Evolutionary conservation across 2,113 vertebrate genomes (phyloP).

Genomic region (Passer domesticus): DNA sequence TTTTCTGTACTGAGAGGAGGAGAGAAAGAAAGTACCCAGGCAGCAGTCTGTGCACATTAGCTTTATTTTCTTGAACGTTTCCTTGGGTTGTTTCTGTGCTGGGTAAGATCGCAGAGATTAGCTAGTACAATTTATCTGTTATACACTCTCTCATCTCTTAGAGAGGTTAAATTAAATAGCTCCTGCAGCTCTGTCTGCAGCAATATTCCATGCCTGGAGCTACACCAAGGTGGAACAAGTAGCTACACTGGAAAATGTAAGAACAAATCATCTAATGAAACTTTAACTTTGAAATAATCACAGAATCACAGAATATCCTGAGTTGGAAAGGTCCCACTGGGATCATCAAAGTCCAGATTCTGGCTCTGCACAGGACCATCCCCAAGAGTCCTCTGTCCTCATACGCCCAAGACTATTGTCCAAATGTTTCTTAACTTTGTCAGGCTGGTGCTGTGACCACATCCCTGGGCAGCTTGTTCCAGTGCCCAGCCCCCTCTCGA

Average conservation of each 20-base stretch:
- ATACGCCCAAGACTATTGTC: not conserved
- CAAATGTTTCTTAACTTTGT: not conserved
- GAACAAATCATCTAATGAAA: conserved; percentile 14
- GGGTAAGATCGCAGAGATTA: not conserved
- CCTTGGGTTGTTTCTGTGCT: not conserved
- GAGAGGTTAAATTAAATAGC: not conserved
- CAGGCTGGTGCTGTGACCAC: not conserved
- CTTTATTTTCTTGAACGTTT: not conserved
- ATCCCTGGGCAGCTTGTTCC: not conserved
- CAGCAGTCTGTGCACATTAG: not conserved
- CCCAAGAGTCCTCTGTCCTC: not conserved
- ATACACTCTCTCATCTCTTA: not conserved
- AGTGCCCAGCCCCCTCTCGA: rapidly evolving
- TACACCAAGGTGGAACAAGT: not conserved
- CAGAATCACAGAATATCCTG: not conserved
- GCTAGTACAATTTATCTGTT: not conserved
- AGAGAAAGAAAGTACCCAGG: not conserved
- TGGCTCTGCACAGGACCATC: not conserved
- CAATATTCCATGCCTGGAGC: not conserved
- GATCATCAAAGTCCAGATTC: not conserved
- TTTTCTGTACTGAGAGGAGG: not conserved
- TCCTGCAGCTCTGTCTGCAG: not conserved
- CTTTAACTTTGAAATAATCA: not conserved
- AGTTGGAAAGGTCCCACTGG: not conserved
- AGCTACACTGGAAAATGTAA: not conserved